Base-by-base conservation (phyloP, 2,113 vertebrate genomes). In the Eupsittula cactorum region DNA sequence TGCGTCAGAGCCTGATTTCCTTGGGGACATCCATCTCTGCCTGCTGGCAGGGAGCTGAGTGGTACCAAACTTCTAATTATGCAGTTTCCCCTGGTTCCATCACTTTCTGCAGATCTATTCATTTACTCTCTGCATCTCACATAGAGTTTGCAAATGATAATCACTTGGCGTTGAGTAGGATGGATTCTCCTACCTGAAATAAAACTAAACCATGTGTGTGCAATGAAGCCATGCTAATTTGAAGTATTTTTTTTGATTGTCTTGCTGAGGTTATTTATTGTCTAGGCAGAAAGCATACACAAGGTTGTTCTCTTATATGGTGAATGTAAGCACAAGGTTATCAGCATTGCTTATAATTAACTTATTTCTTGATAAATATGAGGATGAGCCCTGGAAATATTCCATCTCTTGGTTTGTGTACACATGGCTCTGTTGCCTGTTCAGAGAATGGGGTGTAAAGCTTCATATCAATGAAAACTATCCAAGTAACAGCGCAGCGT, bases 401-500 rank as follows among this genome's bases (percentile, higher is more conserved):
- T 91, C 91, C 28, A 29, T 41, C 28, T 62, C 49, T 37, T 37
- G 31, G 4, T 62, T 49, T 63, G 20, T n/a, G 63, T 16, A 27
- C 29, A 18, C 13, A 6, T 4, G 20, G n/a, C 12, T 47, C 57
- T 19, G 42, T 62, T 85, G 25, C 35, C 14, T 39, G 29, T 37
- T 57, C 3, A 16, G 41, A 46, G 59, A 28, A 42, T 10, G 33
- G 33, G 53, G 39, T 21, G 2, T 19, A 88, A 83, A 70, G 2
- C 21, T 71, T 75, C 2, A 1, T 27, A 20, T 44, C 25, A 13
- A 52, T 11, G 33, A 88, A 71, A 94, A 55, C 20, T 14, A 35
- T 10, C 55, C 28, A 65, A 79, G 49, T 18, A 33, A 82, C 0
- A 67, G 25, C 0, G 1, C 31, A 50, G 33, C 1, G 0, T 63